phyloP scores from a whole-genome alignment of 1,140 invertebrate species.

The Hycleus cichorii region DNA sequence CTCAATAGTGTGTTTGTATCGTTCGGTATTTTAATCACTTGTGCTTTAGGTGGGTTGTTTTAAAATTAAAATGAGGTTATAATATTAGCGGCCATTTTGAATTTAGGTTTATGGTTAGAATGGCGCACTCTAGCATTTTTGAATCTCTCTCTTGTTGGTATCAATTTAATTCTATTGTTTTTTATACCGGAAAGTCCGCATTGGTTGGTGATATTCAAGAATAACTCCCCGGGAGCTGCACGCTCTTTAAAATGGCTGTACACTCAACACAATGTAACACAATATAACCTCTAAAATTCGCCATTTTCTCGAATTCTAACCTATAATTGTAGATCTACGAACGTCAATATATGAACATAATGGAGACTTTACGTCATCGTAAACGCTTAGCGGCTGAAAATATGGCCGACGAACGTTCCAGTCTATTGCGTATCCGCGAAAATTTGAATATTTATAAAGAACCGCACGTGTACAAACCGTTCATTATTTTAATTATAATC shows the following conservation, averaged over 20 bases:
- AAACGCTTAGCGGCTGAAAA: constrained; percentile 5
- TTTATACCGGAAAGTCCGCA: constrained; percentile 52
- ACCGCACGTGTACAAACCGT: constrained; percentile 46
- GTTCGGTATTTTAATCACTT: constrained; percentile 50
- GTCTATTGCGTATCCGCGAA: constrained; percentile 9
- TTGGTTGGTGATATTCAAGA: constrained; percentile 47
- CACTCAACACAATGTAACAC: constrained; percentile 22
- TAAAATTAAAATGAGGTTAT: not conserved
- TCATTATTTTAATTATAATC: constrained; percentile 44
- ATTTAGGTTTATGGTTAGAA: constrained; percentile 41
- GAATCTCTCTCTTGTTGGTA: constrained; percentile 38
- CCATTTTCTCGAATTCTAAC: not conserved
- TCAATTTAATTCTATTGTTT: constrained; percentile 37
- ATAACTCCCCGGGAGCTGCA: constrained; percentile 35
- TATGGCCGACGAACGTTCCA: not conserved
- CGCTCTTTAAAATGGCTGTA: constrained; percentile 43
- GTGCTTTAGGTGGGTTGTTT: constrained; percentile 35
- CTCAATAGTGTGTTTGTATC: constrained; percentile 51
- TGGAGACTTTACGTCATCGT: constrained; percentile 18
- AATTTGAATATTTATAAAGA: constrained; percentile 21
- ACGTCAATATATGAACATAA: constrained; percentile 36
- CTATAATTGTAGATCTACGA: constrained; percentile 38
- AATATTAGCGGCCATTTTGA: not conserved
- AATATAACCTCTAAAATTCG: not conserved
- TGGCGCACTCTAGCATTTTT: constrained; percentile 45